Conservation (phyloP, 1,140 invertebrate species). For the Vollenhovia emeryi region DNA sequence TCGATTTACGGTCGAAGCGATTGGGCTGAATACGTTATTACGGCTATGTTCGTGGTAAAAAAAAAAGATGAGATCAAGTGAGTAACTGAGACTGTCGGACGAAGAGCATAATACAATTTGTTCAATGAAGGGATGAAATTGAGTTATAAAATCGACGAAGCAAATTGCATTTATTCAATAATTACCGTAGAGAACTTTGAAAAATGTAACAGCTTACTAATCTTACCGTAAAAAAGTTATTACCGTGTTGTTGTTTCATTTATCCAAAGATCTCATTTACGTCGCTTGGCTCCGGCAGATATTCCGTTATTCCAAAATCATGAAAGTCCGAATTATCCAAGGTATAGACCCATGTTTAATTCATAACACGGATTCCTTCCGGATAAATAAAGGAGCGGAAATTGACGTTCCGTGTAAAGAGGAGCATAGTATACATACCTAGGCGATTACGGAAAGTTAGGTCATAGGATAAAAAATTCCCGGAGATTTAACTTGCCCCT, state of each 20-base stretch:
- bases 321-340: not conserved
- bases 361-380: not conserved
- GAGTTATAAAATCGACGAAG: not conserved
- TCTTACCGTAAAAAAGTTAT: not conserved
- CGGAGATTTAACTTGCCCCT: constrained; percentile 38
- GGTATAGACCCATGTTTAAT: not conserved
- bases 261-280: not conserved
- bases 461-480: constrained; percentile 30
- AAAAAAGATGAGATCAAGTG: constrained; percentile 40
- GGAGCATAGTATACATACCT: not conserved
- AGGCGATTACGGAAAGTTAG: constrained; percentile 48
- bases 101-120: constrained; percentile 1
- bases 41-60: constrained; percentile 31
- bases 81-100: not conserved
- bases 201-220: not conserved
- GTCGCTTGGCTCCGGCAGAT: not conserved
- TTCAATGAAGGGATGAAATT: constrained; percentile 1
- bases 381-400: not conserved
- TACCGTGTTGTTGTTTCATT: not conserved
- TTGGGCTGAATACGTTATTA: constrained; percentile 45
- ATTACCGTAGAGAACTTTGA: not conserved
- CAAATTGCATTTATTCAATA: not conserved
- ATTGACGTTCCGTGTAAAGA: constrained; percentile 2
- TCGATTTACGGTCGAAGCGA: constrained; percentile 43
- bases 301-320: not conserved